Evolutionary conservation across 2,888 invertebrate genomes (phyloP), one percentile per base, ranked within the genome.

Genomic region (Boloria euphrosyne): DNA sequence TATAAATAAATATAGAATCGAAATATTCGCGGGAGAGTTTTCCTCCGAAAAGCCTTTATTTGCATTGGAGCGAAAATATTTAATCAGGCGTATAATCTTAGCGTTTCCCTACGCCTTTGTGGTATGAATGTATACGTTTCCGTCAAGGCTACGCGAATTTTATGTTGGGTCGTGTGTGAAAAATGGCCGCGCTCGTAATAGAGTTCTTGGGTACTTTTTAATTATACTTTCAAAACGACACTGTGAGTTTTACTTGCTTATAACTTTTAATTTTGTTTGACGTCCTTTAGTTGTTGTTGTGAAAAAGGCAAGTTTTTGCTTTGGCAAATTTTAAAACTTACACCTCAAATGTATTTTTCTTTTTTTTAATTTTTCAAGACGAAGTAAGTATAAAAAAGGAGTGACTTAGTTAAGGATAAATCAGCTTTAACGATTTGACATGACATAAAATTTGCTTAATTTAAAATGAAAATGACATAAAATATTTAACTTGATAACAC

Each of bases 61-160:
- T 89, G 89, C 88, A 85, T 84, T 86, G 84, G 83, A 90, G 89
- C 86, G 89, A 89, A 90, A 90, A 90, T 89, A 89, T 90, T 90
- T 90, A 89, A 90, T 90, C 90, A 90, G 84, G 87, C 90, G 89
- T 86, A 85, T 89, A 88, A 90, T 89, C 88, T 88, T 84, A 83
- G 83, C 85, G 82, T 63, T 84, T 83, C 81, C 82, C 80, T 83
- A 79, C 82, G 85, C 84, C 83, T 84, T 85, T 84, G 87, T 82
- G 84, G 87, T 79, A 82, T 75, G 76, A 79, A 81, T 80, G 79
- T 81, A 75, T 77, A 81, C 79, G 74, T 75, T 59, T 66, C 74
- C 79, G 78, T 76, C 76, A 78, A 76, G 77, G 75, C 72, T 74
- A 74, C 70, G 63, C 57, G 58, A 62, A 73, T 71, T 75, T 72